Percentiles rank a stretch among this genome's conserved stretches.
phyloP scores from a whole-genome alignment of 2,797 vertebrate genomes.

The Macropus fuliginosus region DNA sequence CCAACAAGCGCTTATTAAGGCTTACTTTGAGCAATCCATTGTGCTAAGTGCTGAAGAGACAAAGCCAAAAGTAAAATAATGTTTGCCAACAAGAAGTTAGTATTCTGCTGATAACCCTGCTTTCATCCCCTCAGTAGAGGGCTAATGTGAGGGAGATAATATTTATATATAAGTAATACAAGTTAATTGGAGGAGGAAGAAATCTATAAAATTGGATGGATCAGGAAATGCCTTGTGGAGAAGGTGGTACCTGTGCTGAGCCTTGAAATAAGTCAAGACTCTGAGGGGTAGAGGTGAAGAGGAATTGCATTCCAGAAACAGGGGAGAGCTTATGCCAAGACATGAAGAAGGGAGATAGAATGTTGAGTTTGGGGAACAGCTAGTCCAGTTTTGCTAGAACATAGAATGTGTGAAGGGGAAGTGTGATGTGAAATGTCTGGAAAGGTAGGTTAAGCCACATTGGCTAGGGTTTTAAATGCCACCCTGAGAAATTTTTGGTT shows the following conservation, averaged over 20 bases:
- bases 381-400: neutral
- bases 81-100: neutral
- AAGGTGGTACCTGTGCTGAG: neutral
- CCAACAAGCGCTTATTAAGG: neutral
- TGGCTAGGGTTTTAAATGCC: neutral
- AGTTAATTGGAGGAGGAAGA: neutral
- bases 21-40: neutral
- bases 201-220: neutral
- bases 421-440: neutral
- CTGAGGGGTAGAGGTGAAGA: neutral
- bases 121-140: neutral
- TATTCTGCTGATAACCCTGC: neutral
- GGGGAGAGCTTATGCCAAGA: neutral
- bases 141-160: neutral
- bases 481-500: neutral
- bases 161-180: neutral
- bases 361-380: neutral
- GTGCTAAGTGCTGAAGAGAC: neutral
- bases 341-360: neutral
- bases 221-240: neutral
- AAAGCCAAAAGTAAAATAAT: neutral
- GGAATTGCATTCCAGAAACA: neutral
- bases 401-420: neutral
- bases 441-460: neutral
- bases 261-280: neutral